These are phyloP conservation scores for Ypsolopha sequella DNA, from an alignment of 2,888 invertebrate species.

Conservation along the genomic window DNA sequence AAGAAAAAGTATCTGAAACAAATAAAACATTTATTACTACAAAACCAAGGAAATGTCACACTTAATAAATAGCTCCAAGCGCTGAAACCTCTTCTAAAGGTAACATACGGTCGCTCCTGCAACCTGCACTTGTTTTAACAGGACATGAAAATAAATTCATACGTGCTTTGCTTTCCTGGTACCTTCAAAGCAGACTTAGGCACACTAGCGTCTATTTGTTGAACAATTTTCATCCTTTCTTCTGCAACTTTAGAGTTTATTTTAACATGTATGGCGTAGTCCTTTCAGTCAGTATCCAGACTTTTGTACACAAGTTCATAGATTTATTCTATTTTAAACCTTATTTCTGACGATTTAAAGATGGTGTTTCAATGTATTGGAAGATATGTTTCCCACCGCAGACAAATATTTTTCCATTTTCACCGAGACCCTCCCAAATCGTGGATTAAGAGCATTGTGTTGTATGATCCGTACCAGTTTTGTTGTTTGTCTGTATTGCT, in stretches of 20 bases:
- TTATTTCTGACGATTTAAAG: neutral
- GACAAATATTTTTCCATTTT: slow-evolving; percentile 69
- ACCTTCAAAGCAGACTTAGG: neutral
- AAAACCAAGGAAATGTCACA: too few species aligned
- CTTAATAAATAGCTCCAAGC: too few species aligned
- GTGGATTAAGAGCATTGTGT: slow-evolving; percentile 50
- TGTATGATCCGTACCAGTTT: slow-evolving; percentile 10
- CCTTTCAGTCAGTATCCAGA: too few species aligned
- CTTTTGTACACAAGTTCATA: too few species aligned
- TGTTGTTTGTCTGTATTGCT: too few species aligned
- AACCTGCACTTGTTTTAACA: slow-evolving; percentile 35
- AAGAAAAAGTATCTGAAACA: too few species aligned
- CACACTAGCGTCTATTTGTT: neutral
- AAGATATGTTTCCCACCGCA: slow-evolving; percentile 22
- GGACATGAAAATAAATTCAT: slow-evolving; percentile 34
- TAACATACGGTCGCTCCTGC: slow-evolving; percentile 12
- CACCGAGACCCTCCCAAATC: slow-evolving; percentile 41
- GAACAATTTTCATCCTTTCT: neutral
- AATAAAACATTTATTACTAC: too few species aligned
- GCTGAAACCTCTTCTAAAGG: slow-evolving; percentile 5
- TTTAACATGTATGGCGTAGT: too few species aligned
- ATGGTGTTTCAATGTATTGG: neutral
- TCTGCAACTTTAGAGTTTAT: neutral
- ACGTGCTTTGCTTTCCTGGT: slow-evolving; percentile 26
- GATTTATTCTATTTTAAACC: too few species aligned